Conservation (phyloP, 2,113 vertebrate genomes). For the Prionailurus bengalensis region DNA sequence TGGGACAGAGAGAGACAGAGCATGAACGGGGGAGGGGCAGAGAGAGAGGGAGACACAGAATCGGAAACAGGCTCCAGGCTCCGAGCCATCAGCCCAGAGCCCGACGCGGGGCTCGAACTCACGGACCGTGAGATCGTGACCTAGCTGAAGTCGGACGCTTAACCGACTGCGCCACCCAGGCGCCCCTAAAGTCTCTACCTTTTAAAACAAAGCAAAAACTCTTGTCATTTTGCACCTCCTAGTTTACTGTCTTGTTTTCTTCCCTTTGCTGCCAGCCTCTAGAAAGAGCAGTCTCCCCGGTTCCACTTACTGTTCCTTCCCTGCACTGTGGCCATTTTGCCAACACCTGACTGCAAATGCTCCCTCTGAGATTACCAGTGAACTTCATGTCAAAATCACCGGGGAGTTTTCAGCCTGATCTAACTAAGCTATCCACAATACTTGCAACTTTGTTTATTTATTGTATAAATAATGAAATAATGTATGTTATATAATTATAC, state of each 20-base stretch:
- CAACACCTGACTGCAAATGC: neutral
- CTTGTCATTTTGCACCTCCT: neutral
- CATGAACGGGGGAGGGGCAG: no score
- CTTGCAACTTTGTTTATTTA: neutral
- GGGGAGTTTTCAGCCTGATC: neutral
- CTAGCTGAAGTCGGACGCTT: rapidly evolving
- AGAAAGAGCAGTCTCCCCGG: neutral
- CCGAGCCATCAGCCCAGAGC: no score
- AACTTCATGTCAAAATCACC: neutral
- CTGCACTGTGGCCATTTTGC: neutral
- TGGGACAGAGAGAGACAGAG: no score
- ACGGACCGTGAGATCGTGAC: no score
- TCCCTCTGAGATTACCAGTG: neutral
- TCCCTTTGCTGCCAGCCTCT: neutral
- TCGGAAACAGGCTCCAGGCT: no score
- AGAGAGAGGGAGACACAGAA: no score
- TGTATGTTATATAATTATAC: neutral
- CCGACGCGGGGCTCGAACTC: no score
- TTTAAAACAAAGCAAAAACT: conserved; percentile 18
- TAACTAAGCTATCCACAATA: neutral
- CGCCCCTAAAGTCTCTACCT: neutral
- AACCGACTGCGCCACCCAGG: no score
- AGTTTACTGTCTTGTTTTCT: neutral
- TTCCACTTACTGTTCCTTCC: neutral
- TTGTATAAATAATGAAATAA: neutral